Evolutionary conservation across 2,797 vertebrate genomes (phyloP).

Genomic region (Catamblyrhynchus diadema): DNA sequence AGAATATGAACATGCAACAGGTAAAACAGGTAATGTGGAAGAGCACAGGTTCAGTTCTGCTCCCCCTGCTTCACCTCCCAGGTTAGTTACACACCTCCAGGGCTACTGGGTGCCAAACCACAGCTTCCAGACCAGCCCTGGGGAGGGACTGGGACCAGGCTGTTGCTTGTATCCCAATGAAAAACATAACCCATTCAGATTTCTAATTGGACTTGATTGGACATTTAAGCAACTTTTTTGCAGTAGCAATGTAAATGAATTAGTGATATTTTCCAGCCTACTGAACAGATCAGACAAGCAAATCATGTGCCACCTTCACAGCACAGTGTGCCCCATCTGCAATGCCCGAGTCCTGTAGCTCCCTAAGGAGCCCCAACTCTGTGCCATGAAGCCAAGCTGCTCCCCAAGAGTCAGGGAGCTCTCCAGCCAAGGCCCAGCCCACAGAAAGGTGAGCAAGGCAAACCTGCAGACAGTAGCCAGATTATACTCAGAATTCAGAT

Average conservation of each 20-base stretch:
- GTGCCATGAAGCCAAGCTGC: neutral
- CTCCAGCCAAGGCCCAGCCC: neutral
- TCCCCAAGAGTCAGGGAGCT: neutral
- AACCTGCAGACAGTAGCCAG: neutral
- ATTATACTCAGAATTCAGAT: neutral
- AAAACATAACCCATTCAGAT: neutral
- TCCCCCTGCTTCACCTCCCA: neutral
- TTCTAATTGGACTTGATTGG: neutral
- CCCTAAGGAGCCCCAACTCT: accelerated
- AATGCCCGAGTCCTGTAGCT: neutral
- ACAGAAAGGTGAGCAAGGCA: neutral
- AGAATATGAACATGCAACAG: neutral
- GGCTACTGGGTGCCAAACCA: accelerated
- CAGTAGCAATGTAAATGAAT: neutral
- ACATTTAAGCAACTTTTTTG: constrained; percentile 6
- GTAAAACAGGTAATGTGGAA: neutral
- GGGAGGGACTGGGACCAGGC: neutral
- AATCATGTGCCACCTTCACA: neutral
- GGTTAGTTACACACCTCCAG: neutral
- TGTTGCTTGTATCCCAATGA: neutral
- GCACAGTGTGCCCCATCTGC: accelerated
- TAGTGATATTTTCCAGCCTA: constrained; percentile 1
- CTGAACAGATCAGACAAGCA: neutral
- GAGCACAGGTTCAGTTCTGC: neutral
- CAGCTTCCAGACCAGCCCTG: neutral